phyloP scores from a whole-genome alignment of 2,888 invertebrate species.

The Thecocarcelia acutangulata region DNA sequence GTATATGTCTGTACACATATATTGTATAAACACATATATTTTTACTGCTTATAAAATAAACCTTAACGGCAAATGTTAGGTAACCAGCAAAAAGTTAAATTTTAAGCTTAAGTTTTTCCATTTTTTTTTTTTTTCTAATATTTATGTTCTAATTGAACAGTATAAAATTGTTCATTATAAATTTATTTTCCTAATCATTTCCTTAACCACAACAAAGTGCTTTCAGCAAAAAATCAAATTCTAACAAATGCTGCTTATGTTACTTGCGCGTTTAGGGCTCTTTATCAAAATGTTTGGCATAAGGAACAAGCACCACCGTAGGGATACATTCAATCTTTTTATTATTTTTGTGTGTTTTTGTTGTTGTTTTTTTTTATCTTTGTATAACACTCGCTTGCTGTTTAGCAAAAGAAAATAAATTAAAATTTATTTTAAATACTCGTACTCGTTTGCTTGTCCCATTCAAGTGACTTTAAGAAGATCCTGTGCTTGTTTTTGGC shows the following conservation, averaged over 20 bases:
- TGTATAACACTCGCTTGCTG: constrained; percentile 30
- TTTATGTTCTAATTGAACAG: constrained; percentile 16
- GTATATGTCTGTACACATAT: too few relatives aligned
- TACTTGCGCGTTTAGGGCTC: too few relatives aligned
- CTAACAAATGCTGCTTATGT: too few relatives aligned
- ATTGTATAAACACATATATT: too few relatives aligned
- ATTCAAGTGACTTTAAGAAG: constrained; percentile 56
- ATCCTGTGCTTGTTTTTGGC: constrained; percentile 57
- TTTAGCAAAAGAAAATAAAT: constrained; percentile 49
- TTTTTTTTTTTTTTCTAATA: constrained; percentile 21
- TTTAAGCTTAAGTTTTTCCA: too few relatives aligned
- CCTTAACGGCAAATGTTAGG: too few relatives aligned
- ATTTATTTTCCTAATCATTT: too few relatives aligned
- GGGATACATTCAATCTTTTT: constrained; percentile 10
- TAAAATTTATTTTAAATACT: constrained; percentile 50
- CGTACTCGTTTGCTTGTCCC: constrained; percentile 16
- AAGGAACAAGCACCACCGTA: constrained; percentile 14
- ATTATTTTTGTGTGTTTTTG: not conserved
- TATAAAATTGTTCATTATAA: too few relatives aligned
- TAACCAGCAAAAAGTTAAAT: too few relatives aligned
- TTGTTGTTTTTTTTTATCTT: constrained; percentile 35
- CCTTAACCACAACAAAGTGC: too few relatives aligned
- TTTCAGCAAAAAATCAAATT: too few relatives aligned
- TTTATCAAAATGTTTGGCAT: constrained; percentile 14
- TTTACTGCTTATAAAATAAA: too few relatives aligned